These are phyloP conservation scores for Graphium colonna DNA, from an alignment of 2,888 invertebrate genomes.

Conservation along the genomic window DNA sequence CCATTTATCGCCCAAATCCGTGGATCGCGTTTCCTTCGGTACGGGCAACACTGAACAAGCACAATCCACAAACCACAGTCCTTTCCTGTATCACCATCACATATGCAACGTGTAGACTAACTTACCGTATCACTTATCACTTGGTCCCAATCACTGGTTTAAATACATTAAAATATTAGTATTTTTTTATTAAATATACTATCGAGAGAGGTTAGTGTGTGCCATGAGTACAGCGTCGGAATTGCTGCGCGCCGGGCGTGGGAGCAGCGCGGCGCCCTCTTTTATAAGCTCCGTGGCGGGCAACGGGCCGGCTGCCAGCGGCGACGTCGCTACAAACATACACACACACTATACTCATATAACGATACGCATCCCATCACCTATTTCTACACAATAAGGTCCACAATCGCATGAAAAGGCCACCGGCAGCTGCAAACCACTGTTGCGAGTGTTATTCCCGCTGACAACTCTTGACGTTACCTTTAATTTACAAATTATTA, in stretches of 20 bases:
- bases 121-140: constrained; percentile 79
- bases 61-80: constrained; percentile 69
- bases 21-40: constrained; percentile 37
- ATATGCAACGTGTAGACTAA: constrained; percentile 40
- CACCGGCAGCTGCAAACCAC: constrained; percentile 26
- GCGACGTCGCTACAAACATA: constrained; percentile 38
- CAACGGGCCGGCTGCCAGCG: constrained; percentile 62
- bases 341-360: constrained; percentile 19
- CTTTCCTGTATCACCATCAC: constrained; percentile 56
- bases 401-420: constrained; percentile 28
- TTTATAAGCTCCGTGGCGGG: constrained; percentile 75
- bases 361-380: constrained; percentile 13
- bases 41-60: constrained; percentile 62
- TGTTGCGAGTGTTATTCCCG: constrained; percentile 21
- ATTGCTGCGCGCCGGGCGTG: constrained; percentile 73
- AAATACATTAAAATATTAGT: constrained; percentile 41
- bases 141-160: constrained; percentile 71
- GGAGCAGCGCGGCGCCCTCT: constrained; percentile 63
- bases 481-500: constrained; percentile 56
- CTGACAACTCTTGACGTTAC: constrained; percentile 36
- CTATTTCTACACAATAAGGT: constrained; percentile 35
- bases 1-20: constrained; percentile 49
- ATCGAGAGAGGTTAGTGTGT: constrained; percentile 74
- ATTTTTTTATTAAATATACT: constrained; percentile 54
- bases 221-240: constrained; percentile 73